These are phyloP conservation scores for Drosophila murphyi DNA, from an alignment of 1,140 invertebrate species.

Conservation along the genomic window DNA sequence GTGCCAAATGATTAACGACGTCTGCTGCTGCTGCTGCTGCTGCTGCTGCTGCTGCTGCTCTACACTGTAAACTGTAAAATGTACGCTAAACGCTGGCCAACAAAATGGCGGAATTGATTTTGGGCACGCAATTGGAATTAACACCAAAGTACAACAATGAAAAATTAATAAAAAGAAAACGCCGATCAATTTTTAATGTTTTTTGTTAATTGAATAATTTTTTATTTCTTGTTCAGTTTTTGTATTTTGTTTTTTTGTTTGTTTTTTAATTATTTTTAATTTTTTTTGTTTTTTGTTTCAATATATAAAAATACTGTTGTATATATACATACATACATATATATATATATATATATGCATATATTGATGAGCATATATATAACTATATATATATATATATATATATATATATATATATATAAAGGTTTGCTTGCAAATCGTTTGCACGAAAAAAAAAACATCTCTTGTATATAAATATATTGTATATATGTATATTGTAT, in stretches of 20 bases:
- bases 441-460: slow-evolving; percentile 57
- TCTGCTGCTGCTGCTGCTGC: too few relatives aligned
- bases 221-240: slow-evolving; percentile 63
- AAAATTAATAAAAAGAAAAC: slow-evolving; percentile 33
- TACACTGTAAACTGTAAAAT: too few relatives aligned
- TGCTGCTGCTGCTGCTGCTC: too few relatives aligned
- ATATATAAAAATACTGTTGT: slow-evolving; percentile 80
- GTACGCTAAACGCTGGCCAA: slow-evolving; percentile 5
- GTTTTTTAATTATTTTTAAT: slow-evolving; percentile 25
- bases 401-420: slow-evolving; percentile 21
- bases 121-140: not conserved
- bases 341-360: slow-evolving; percentile 34
- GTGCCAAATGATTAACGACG: slow-evolving; percentile 37
- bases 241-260: slow-evolving; percentile 45
- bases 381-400: not conserved
- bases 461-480: slow-evolving; percentile 76
- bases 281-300: slow-evolving; percentile 27
- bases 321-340: slow-evolving; percentile 34
- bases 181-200: slow-evolving; percentile 37
- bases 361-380: slow-evolving; percentile 16
- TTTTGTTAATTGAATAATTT: slow-evolving; percentile 58
- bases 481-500: slow-evolving; percentile 66
- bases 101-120: not conserved
- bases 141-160: not conserved
- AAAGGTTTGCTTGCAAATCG: slow-evolving; percentile 37